Evolutionary conservation across 1,140 invertebrate genomes (phyloP), one percentile per base, ranked within the genome.

Genomic region (Bradysia coprophila): DNA sequence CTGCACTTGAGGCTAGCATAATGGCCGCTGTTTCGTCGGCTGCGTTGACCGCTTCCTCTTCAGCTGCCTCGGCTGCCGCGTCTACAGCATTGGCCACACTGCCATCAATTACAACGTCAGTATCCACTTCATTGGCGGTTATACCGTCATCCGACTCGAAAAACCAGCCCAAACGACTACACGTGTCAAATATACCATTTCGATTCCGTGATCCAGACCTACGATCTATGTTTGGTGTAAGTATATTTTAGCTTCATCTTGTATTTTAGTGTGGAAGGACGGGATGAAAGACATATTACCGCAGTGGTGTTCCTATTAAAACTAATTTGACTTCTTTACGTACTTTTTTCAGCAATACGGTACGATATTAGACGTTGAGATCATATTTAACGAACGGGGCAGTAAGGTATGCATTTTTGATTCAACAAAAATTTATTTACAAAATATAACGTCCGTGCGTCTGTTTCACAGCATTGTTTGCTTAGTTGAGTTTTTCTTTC

Each of bases 121-220:
- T 38, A 4, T 18, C 36, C 18, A 6, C 32, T 15, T 34, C 36
- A 38, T 38, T 18, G 10, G 5, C 36, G 15, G 13, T 19, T 20
- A 38, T 36, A 10, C 15, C 40, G 20, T 21, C 42, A 11, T 23
- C 52, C 40, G 61, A 61, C 52, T 51, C 57, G 48, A 74, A 74
- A 56, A 72, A 66, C 50, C 83, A 83, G 61, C 83, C 82, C 32
- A 92, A 90, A 63, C 73, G 83, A 53, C 73, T 89, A 46, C 89
- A 92, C 59, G 91, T 98, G 54, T 97, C 92, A 57, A 98, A 98
- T 72, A 98, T 98, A 74, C 94, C 94, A 48, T 98, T 98, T 71
- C 73, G 92, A 58, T 98, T 96, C 69, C 76, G 93, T 67, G 93
- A 98, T 71, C 90, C 91, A 41, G 94, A 98, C 68, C 73, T 98